phyloP scores from a whole-genome alignment of 2,797 vertebrate genomes.

The Acrossocheilus wenchowensis region DNA sequence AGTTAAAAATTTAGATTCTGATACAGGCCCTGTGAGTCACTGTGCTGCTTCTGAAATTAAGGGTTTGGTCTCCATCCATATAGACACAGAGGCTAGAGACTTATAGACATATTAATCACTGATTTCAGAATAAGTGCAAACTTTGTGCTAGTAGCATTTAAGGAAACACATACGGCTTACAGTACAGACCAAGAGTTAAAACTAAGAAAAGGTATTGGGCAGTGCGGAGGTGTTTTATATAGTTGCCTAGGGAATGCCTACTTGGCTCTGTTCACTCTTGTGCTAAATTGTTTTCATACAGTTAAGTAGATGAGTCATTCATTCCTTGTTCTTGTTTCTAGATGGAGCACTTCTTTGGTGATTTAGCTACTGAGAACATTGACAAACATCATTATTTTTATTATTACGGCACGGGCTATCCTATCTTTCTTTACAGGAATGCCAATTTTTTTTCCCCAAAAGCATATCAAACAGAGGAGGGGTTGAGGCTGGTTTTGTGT shows the following conservation, averaged over 20 bases:
- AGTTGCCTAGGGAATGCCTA: constrained; percentile 39
- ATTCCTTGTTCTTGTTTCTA: constrained; percentile 50
- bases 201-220: constrained; percentile 42
- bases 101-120: neutral
- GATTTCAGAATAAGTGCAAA: constrained; percentile 18
- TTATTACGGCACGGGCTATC: neutral
- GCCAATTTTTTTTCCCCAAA: neutral
- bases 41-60: constrained; percentile 3
- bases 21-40: constrained; percentile 30
- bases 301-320: constrained; percentile 62
- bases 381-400: constrained; percentile 15
- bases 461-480: neutral
- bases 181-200: constrained; percentile 5
- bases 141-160: neutral
- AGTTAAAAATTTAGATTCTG: constrained; percentile 26
- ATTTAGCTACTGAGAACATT: constrained; percentile 39
- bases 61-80: neutral
- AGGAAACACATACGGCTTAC: constrained; percentile 4
- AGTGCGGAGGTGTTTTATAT: constrained; percentile 47
- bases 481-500: neutral
- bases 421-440: neutral
- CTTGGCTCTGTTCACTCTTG: constrained; percentile 41
- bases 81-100: neutral
- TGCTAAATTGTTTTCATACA: constrained; percentile 52
- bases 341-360: constrained; percentile 29